Evolutionary conservation across 2,888 invertebrate genomes (phyloP).

Genomic region (Fabriciana adippe): DNA sequence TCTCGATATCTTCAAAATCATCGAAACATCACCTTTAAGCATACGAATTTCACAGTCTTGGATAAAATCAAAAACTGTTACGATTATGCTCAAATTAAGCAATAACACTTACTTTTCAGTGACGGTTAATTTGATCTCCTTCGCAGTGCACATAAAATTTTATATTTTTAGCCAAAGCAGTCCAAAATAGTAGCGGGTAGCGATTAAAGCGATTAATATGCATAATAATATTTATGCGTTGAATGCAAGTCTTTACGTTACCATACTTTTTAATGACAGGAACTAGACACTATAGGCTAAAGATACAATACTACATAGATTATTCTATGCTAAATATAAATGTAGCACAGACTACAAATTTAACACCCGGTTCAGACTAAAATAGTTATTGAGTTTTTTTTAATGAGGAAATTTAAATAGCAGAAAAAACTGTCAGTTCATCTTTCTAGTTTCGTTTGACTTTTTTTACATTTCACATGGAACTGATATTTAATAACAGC

Average conservation of each 20-base stretch:
- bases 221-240: background rate
- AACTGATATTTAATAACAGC: background rate
- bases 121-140: slow-evolving; percentile 60
- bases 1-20: slow-evolving; percentile 35
- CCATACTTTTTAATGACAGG: too few species aligned
- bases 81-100: slow-evolving; percentile 76
- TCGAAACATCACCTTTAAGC: slow-evolving; percentile 31
- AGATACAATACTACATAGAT: too few species aligned
- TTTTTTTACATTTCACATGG: too few species aligned
- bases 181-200: slow-evolving; percentile 40
- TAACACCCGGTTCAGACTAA: background rate
- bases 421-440: background rate
- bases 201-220: slow-evolving; percentile 29
- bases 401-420: too few species aligned
- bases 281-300: too few species aligned
- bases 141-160: slow-evolving; percentile 72
- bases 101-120: slow-evolving; percentile 75
- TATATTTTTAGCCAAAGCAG: slow-evolving; percentile 63
- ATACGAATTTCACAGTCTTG: slow-evolving; percentile 41
- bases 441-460: background rate
- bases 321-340: too few species aligned
- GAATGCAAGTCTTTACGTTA: background rate
- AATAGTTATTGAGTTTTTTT: background rate
- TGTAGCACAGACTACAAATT: too few species aligned
- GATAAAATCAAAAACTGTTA: slow-evolving; percentile 56